Evolutionary conservation across 1,140 invertebrate genomes (phyloP), one percentile per base, ranked within the genome.

Genomic region (Cyclina sinensis): DNA sequence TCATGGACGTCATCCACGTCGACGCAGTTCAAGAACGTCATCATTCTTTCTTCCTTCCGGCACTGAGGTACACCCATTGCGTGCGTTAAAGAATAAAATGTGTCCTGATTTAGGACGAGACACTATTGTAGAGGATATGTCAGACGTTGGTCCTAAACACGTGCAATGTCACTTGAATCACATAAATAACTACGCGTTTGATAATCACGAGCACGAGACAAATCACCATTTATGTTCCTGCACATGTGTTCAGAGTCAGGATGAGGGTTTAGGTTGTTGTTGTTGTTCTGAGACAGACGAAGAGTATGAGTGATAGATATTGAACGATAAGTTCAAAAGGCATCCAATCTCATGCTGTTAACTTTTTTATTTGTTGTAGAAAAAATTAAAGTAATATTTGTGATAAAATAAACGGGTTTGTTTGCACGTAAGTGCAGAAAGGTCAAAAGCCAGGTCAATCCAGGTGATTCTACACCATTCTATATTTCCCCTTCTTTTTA

Each of bases 1-100:
- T 70, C 88, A 91, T 32, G 89, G 90, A 24, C 83, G 91, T 35
- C 87, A 90, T 32, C 83, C 85, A 39, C 86, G 93, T 18, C 81
- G 93, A 35, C 87, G 92, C 27, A 92, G 92, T 54, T 93, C 93
- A 37, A 78, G 93, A 57, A 93, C 92, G 9, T 93, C 93, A 14
- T 93, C 92, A 0, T 92, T 83, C 70, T 88, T 92, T 65, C 91
- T 93, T 51, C 84, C 93, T 16, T 93, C 92, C 21, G 92, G 91
- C 80, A 92, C 92, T 39, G 93, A 93, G 89, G 92, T 93, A 86
- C 91, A 91, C 88, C 89, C 88, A 59, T 68, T 91, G 74, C 88
- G 88, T 62, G 87, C 90, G 24, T 80, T 93, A 74, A 89, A 90
- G 46, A 88, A 90, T 79, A 90, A 82, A 85, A 90, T 92, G 79